Base-by-base conservation (phyloP, 2,888 invertebrate genomes). In the Tipula confusa region DNA sequence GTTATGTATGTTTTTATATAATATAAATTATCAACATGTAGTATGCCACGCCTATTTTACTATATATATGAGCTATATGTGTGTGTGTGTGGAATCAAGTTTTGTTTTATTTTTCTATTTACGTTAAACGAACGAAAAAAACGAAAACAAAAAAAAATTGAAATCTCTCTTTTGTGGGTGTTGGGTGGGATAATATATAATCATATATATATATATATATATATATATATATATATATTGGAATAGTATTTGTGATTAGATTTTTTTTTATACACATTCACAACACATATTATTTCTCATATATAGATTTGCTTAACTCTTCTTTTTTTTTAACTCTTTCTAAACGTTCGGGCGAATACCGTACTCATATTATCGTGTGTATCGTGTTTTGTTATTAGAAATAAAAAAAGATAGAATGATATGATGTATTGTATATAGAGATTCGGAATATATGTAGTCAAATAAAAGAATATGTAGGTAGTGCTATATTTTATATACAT, bases 21-120 rank as follows among this genome's bases (percentile, higher is more conserved):
- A 64, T 64, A 64, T 64, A 64, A 64, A 64, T 64, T 64, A 64
- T 64, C 38, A 24, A 43, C 15, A 15, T 43, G 15, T n/a, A 43
- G 15, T 64, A 64, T 24, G 64, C 64, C 64, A 64, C 64, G 64
- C 64, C 64, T 24, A 18, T 24, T 64, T 64, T 24, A 64, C 64
- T 64, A 9, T 43, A 1, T 64, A 64, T 24, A 64, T 24, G n/a
- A 38, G 13, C 9, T 38, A 38, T 64, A 64, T 64, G 64, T 9
- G 64, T 48, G 9, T 18, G 48, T 64, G 24, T 64, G 64, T 64
- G 64, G 6, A 64, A 24, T 64, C 64, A 64, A 64, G 64, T 64
- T 64, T 64, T 64, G 64, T 64, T 64, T 64, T 64, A 64, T 64
- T 64, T n/a, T 64, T 64, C 64, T 64, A 64, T 64, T 64, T 64